Evolutionary conservation across 2,113 vertebrate species (phyloP).

Genomic region (Dinomys branickii): DNA sequence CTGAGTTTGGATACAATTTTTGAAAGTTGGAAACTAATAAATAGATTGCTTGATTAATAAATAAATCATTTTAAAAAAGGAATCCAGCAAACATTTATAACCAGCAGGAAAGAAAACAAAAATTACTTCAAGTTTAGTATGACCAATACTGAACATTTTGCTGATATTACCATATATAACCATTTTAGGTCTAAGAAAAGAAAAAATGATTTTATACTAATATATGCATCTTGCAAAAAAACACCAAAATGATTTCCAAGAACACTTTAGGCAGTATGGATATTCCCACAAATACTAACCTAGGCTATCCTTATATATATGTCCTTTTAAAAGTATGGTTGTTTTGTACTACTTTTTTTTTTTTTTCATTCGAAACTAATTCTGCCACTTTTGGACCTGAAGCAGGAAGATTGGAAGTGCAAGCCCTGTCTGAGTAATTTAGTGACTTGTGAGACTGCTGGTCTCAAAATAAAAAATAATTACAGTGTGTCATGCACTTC

Average conservation of each 20-base stretch:
- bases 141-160: neutral
- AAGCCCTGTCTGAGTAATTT: neutral
- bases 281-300: neutral
- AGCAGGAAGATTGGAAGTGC: neutral
- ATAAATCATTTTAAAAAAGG: neutral
- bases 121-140: neutral
- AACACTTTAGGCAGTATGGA: neutral
- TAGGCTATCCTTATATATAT: neutral
- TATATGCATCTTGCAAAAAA: neutral
- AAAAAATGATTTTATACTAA: neutral
- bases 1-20: neutral
- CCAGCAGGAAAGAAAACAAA: neutral
- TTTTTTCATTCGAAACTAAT: conserved; percentile 56
- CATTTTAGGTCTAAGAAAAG: neutral
- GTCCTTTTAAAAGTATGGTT: neutral
- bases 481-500: neutral
- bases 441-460: neutral
- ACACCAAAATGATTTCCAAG: neutral
- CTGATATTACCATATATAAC: neutral
- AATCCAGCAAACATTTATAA: neutral
- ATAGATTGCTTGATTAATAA: neutral
- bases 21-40: neutral
- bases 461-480: neutral
- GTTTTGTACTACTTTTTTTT: neutral
- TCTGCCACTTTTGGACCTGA: neutral